phyloP scores from a whole-genome alignment of 2,888 invertebrate genomes.

The Drosophila aldrichi region DNA sequence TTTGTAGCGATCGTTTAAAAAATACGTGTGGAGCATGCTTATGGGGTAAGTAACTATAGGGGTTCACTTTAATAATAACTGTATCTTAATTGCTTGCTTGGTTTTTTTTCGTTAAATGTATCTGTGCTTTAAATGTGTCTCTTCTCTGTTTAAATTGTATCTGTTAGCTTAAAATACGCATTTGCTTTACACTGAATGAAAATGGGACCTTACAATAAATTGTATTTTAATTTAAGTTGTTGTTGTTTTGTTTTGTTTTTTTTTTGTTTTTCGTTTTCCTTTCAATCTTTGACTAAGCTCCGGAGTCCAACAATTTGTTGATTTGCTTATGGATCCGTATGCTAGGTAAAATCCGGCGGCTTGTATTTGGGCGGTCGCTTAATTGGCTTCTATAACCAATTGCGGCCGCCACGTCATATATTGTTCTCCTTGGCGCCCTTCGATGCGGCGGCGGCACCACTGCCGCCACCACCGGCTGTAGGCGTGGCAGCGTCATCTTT shows the following conservation, averaged over 20 bases:
- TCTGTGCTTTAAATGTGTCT: slow-evolving; percentile 3
- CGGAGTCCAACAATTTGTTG: background rate
- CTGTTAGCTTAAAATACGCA: slow-evolving; percentile 43
- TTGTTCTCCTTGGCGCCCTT: slow-evolving; percentile 83
- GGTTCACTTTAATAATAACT: slow-evolving; percentile 6
- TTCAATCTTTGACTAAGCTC: background rate
- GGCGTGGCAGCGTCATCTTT: slow-evolving; percentile 59
- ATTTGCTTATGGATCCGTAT: slow-evolving; percentile 1
- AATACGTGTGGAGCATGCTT: slow-evolving; percentile 11
- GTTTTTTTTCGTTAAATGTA: background rate
- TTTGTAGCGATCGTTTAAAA: slow-evolving; percentile 11
- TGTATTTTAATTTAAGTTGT: slow-evolving; percentile 48
- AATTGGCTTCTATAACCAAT: slow-evolving; percentile 84
- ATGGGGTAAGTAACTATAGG: slow-evolving; percentile 18
- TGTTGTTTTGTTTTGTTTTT: no score
- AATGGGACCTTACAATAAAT: slow-evolving; percentile 54
- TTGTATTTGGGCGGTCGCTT: slow-evolving; percentile 83
- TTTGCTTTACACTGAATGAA: slow-evolving; percentile 35
- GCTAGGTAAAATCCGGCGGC: slow-evolving; percentile 77
- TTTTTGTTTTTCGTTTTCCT: background rate
- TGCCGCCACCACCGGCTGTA: background rate
- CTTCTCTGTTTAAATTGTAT: background rate
- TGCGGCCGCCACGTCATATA: slow-evolving; percentile 84
- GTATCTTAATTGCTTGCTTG: background rate
- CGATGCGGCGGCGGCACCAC: slow-evolving; percentile 52